These are phyloP conservation scores for Acromyrmex echinatior DNA, from an alignment of 1,140 invertebrate genomes.

Conservation along the genomic window DNA sequence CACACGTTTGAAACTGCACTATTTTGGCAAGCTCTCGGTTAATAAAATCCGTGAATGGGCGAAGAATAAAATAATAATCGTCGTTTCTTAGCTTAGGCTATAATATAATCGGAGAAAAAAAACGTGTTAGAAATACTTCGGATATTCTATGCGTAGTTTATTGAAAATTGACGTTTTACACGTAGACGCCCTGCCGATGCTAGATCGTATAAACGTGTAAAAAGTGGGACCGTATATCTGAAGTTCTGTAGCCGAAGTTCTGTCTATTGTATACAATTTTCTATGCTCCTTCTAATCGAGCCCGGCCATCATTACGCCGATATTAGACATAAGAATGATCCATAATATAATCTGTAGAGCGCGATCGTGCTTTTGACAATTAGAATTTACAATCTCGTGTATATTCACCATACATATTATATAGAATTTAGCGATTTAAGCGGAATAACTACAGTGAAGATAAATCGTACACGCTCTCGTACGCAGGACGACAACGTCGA, in stretches of 20 bases:
- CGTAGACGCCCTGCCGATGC: background rate
- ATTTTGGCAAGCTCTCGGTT: background rate
- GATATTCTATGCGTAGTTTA: conserved; percentile 13
- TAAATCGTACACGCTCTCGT: background rate
- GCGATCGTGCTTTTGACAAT: conserved; percentile 27
- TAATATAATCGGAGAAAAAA: background rate
- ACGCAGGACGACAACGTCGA: background rate
- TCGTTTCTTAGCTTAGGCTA: background rate
- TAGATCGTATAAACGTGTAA: conserved; percentile 12
- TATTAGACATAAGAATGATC: conserved; percentile 19
- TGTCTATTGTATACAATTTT: conserved; percentile 30
- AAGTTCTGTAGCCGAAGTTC: conserved; percentile 1
- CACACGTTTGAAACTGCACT: conserved; percentile 25
- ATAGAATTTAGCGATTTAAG: background rate
- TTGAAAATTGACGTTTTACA: conserved; percentile 5
- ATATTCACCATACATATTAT: background rate
- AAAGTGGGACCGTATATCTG: conserved; percentile 24
- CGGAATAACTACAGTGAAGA: background rate
- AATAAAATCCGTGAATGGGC: no score
- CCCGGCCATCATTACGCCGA: background rate
- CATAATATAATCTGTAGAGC: conserved; percentile 12
- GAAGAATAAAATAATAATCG: background rate
- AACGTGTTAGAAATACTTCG: background rate
- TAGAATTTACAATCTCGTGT: conserved; percentile 33
- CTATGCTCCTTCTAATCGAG: conserved; percentile 34